Conservation (phyloP, 2,797 vertebrate genomes). For the Cheirogaleus major region DNA sequence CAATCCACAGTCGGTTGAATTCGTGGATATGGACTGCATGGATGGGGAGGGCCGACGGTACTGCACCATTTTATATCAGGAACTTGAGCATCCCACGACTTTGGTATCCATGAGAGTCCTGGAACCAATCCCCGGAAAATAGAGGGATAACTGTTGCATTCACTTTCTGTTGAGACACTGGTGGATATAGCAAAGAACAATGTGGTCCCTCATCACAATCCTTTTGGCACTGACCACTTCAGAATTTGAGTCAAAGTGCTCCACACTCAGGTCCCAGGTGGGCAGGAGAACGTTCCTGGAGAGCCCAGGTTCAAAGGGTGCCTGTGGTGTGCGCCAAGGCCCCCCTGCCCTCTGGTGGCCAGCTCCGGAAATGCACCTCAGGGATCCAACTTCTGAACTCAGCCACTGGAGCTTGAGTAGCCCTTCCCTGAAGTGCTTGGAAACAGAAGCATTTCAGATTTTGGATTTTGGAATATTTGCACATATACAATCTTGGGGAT, state of each 20-base stretch:
- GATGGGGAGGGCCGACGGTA: not conserved
- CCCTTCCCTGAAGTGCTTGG: not conserved
- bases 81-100: not conserved
- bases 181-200: not conserved
- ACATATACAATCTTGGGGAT: not conserved
- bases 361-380: not conserved
- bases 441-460: not conserved
- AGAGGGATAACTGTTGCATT: not conserved
- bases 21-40: not conserved
- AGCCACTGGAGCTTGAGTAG: not conserved
- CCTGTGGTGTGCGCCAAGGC: not conserved
- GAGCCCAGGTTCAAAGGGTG: not conserved
- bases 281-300: not conserved
- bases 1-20: not conserved
- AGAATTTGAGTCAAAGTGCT: not conserved
- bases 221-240: not conserved
- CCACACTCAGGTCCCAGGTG: not conserved
- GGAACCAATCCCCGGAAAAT: not conserved
- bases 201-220: not conserved
- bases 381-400: not conserved
- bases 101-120: not conserved
- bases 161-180: not conserved
- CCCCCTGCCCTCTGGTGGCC: conserved; percentile 67
- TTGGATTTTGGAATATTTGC: not conserved
- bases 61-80: not conserved